Conservation (phyloP, 1,140 invertebrate species). For the Hypothenemus hampei region DNA sequence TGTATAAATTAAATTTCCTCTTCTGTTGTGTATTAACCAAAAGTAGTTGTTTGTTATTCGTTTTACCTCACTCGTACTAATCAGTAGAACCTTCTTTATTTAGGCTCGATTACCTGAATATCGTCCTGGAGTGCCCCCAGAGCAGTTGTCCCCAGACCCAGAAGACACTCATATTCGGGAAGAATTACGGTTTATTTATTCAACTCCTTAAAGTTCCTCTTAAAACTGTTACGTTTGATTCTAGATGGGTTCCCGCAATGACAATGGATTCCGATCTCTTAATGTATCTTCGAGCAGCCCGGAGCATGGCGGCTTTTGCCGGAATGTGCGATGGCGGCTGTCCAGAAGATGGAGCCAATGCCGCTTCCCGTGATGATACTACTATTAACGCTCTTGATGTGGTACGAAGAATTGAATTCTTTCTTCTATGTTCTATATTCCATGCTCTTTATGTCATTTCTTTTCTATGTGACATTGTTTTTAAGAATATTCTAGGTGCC, state of each 20-base stretch:
- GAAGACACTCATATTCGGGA: conserved; percentile 73
- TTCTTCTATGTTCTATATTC: too few relatives aligned
- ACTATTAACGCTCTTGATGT: conserved; percentile 96
- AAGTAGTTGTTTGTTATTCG: too few relatives aligned
- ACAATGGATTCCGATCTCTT: conserved; percentile 90
- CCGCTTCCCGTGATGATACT: conserved; percentile 93
- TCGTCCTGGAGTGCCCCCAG: conserved; percentile 62
- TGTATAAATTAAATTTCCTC: too few relatives aligned
- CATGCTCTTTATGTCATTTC: too few relatives aligned
- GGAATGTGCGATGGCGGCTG: conserved; percentile 97
- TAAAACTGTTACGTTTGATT: background rate
- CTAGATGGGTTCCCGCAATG: conserved; percentile 83
- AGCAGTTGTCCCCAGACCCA: conserved; percentile 65
- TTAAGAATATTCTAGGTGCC: too few relatives aligned
- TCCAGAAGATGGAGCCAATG: conserved; percentile 92
- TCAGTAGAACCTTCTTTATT: too few relatives aligned
- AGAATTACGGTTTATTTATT: conserved; percentile 58
- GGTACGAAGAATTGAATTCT: too few relatives aligned
- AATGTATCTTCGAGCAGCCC: conserved; percentile 94
- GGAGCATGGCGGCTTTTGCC: conserved; percentile 92
- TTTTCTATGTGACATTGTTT: too few relatives aligned
- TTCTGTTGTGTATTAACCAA: too few relatives aligned
- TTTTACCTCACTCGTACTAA: too few relatives aligned
- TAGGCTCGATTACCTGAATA: conserved; percentile 77
- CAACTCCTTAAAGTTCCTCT: background rate